Conservation (phyloP, 2,888 invertebrate species). For the Loripinus fragilis region DNA sequence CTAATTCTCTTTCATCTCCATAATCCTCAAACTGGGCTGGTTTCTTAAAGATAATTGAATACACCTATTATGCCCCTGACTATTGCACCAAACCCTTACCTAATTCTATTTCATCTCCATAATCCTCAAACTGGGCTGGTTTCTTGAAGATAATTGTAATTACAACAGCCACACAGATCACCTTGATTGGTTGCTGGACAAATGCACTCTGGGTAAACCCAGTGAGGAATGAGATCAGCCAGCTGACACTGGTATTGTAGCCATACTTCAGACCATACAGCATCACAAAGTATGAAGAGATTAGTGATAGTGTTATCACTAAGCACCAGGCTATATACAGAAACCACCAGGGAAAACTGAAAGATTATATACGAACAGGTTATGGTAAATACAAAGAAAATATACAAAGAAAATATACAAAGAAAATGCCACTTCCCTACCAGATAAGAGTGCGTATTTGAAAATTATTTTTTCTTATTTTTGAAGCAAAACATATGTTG, state of each 20-base stretch:
- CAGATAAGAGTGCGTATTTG: too few species aligned
- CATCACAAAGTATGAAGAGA: slow-evolving; percentile 74
- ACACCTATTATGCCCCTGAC: too few species aligned
- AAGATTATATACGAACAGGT: too few species aligned
- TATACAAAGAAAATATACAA: too few species aligned
- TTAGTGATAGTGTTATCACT: slow-evolving; percentile 53
- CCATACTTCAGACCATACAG: slow-evolving; percentile 78
- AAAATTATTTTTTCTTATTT: too few species aligned
- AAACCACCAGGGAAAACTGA: slow-evolving; percentile 78
- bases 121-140: slow-evolving; percentile 56
- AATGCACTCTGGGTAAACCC: slow-evolving; percentile 66
- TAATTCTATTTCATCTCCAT: slow-evolving; percentile 26
- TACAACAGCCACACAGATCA: slow-evolving; percentile 58
- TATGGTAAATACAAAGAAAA: too few species aligned
- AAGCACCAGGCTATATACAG: slow-evolving; percentile 73
- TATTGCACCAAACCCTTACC: too few species aligned
- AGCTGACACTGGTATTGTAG: slow-evolving; percentile 72
- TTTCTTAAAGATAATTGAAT: too few species aligned
- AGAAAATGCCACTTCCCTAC: too few species aligned
- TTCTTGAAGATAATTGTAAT: slow-evolving; percentile 64
- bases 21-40: too few species aligned
- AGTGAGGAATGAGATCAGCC: slow-evolving; percentile 75
- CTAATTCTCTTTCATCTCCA: too few species aligned
- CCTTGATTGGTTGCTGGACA: slow-evolving; percentile 69
- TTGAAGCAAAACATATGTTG: too few species aligned